Evolutionary conservation across 2,113 vertebrate genomes (phyloP), one percentile per base, ranked within the genome.

Genomic region (Ciconia stormi): DNA sequence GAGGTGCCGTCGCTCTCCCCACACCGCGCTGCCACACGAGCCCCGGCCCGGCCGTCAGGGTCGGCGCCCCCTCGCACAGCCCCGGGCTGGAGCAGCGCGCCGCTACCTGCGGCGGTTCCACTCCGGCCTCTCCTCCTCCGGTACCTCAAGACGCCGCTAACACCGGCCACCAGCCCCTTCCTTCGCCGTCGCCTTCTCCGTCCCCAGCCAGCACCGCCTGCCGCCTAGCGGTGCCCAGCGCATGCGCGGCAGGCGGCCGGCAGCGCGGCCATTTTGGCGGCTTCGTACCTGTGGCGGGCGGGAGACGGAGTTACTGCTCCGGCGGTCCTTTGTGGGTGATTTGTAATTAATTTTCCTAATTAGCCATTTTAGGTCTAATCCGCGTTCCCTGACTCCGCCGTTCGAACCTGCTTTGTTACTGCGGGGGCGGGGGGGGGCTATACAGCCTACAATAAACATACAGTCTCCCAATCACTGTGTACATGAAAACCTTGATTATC

Each of bases 221-320:
- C 8, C 20, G 9, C 18, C 12, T 1, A 1, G 13, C 17, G 0
- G 3, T 1, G 7, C 15, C 10, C 55, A 1, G 17, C 71, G 36
- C 93, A 70, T 71, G 91, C 46, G 34, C 56, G 23, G 58, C 88
- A 93, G 91, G 93, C 25, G 67, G 73, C n/a, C 3, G 4, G 3
- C 2, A 1, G 1, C 4, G 59, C 38, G 7, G 42, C 58, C 74
- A 76, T 90, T 8, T 96, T 90, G 34, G 13, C 1, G 44, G n/a
- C 95, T 44, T 93, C 63, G 27, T 53, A 42, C 84, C 65, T 47
- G 34, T 4, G 26, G 26, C 3, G 2, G 4, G 7, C 0, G 12
- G 3, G 18, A 9, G 25, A 0, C 0, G 1, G 5, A 2, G 42
- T 1, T 0, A 8, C 1, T 0, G 6, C 0, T 0, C 0, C 0